Base-by-base conservation (phyloP, 2,797 vertebrate genomes). In the Dallia pectoralis region DNA sequence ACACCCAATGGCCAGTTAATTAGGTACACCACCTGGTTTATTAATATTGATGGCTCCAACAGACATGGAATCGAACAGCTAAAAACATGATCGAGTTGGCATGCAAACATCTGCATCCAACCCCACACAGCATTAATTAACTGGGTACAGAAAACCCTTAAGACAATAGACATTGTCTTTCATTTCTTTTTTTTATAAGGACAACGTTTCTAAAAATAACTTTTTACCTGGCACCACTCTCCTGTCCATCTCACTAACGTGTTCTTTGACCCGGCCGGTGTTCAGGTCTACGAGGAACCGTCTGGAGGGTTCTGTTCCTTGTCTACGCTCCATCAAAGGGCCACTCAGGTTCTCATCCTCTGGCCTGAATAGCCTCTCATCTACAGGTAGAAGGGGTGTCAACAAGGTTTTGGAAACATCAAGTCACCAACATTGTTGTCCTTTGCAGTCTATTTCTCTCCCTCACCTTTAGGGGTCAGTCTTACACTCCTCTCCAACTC, bases 261-360 rank as follows among this genome's bases (percentile, higher is more conserved):
- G 70, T 51, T 91, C 83, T 67, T 81, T 84, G 19, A 90, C 62
- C 61, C 80, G 71, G 32, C 86, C 85, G 0, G 81, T 85, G 70
- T 85, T 83, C 18, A 87, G 79, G 75, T 91, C 77, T 19, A 90
- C 76, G 0, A 90, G 56, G 72, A 89, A 73, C 2, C 77, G 82
- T 59, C 87, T 5, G 19, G 2, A n/a, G 0, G 0, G 81, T 62
- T 88, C 76, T 0, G 79, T 83, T 32, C 83, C 84, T 59, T 85
- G 80, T 14, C 78, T 81, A 0, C 53, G 64, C 0, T 75, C 12
- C 44, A 67, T 44, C 64, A 67, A 51, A 22, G 71, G 62, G 29
- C 16, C 53, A 49, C 61, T 51, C 71, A 11, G 64, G 71, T 36
- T 30, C 51, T 70, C 68, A 29, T 32, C 68, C 30, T 36, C 75